Evolutionary conservation across 2,888 invertebrate species (phyloP).

Genomic region (Xestia c-nigrum): DNA sequence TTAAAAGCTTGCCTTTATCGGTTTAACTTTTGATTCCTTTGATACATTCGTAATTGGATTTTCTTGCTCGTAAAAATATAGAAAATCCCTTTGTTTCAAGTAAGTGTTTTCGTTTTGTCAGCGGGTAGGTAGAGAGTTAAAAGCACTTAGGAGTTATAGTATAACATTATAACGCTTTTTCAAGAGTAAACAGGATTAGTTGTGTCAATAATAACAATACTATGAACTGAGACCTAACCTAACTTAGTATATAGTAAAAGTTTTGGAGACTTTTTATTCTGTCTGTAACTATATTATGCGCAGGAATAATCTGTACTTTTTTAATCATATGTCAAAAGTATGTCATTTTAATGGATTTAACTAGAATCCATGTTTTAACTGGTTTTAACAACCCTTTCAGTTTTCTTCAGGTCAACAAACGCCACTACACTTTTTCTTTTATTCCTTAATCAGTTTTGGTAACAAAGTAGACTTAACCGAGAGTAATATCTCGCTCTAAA

Average conservation of each 20-base stretch:
- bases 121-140: slow-evolving; percentile 2
- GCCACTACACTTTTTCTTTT: background rate
- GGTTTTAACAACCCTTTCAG: no score
- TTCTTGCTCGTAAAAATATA: slow-evolving; percentile 27
- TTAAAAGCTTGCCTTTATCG: slow-evolving; percentile 49
- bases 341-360: background rate
- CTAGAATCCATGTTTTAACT: background rate
- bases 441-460: slow-evolving; percentile 22
- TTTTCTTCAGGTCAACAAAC: slow-evolving; percentile 10
- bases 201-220: background rate
- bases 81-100: slow-evolving; percentile 25
- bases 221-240: background rate
- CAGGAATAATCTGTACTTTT: background rate
- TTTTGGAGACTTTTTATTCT: background rate
- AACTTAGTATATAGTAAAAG: background rate
- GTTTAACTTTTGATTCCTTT: slow-evolving; percentile 42
- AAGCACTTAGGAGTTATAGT: slow-evolving; percentile 5
- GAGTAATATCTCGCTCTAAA: slow-evolving; percentile 15
- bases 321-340: no score
- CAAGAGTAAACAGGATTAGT: background rate
- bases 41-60: slow-evolving; percentile 34
- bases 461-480: slow-evolving; percentile 19
- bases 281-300: background rate
- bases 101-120: slow-evolving; percentile 30
- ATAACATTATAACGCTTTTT: slow-evolving; percentile 9